Evolutionary conservation across 2,888 invertebrate genomes (phyloP).

Genomic region (Nudaria mundana): DNA sequence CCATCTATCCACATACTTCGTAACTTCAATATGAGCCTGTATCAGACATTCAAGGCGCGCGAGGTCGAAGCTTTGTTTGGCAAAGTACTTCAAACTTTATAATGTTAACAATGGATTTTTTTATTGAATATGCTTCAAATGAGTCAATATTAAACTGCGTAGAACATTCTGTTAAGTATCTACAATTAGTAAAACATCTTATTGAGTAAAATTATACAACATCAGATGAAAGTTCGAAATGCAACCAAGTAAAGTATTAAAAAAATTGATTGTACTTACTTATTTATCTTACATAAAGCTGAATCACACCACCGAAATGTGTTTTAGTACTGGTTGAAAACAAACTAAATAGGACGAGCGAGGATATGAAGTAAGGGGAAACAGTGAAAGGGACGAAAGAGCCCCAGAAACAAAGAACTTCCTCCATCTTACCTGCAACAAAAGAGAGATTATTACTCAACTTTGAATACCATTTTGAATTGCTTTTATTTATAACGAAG

Average conservation of each 20-base stretch:
- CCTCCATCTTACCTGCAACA: constrained; percentile 67
- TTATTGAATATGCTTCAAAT: neutral
- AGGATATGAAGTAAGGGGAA: constrained; percentile 25
- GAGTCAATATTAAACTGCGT: neutral
- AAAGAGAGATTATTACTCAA: constrained; percentile 51
- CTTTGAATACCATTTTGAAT: no score
- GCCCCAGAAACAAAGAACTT: constrained; percentile 44
- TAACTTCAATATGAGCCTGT: constrained; percentile 5
- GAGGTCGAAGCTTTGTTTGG: neutral
- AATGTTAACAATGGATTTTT: neutral
- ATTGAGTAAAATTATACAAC: no score
- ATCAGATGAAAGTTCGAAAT: no score
- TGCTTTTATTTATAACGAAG: no score
- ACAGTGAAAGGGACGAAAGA: constrained; percentile 29
- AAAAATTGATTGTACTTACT: no score
- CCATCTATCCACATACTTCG: constrained; percentile 14
- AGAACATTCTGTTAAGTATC: no score
- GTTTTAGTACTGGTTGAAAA: constrained; percentile 24
- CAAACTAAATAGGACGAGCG: constrained; percentile 26
- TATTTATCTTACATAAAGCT: no score
- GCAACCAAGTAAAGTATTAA: no score
- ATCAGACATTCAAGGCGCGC: constrained; percentile 7
- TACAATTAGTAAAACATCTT: no score
- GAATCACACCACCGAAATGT: no score
- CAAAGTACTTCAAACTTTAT: neutral